Conservation (phyloP, 2,888 invertebrate species). For the Agrenia bidenticulata region DNA sequence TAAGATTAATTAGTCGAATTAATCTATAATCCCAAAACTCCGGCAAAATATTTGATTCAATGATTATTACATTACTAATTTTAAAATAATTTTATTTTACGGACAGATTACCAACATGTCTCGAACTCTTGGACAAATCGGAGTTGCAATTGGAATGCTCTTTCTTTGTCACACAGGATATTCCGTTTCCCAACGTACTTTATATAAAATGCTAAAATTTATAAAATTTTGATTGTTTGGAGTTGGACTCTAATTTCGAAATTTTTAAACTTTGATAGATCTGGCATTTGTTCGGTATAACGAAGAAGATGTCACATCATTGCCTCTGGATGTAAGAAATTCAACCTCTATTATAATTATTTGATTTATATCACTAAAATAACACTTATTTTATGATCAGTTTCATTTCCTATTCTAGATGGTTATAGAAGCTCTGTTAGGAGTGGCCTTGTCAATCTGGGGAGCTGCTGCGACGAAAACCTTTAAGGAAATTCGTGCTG, state of each 20-base stretch:
- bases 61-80: too few species aligned
- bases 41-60: too few species aligned
- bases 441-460: slow-evolving; percentile 51
- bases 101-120: too few species aligned
- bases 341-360: too few species aligned
- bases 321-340: slow-evolving; percentile 47
- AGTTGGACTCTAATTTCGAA: too few species aligned
- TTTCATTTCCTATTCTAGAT: slow-evolving; percentile 34
- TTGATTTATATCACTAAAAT: neutral
- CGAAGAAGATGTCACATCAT: slow-evolving; percentile 47
- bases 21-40: too few species aligned
- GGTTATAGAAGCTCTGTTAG: slow-evolving; percentile 49
- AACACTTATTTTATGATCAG: neutral
- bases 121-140: slow-evolving; percentile 39
- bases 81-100: too few species aligned
- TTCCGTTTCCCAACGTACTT: slow-evolving; percentile 51
- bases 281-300: slow-evolving; percentile 47
- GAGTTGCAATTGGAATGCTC: slow-evolving; percentile 44
- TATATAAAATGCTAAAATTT: too few species aligned
- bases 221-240: too few species aligned
- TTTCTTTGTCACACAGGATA: slow-evolving; percentile 49
- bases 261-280: slow-evolving; percentile 24
- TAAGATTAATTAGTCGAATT: too few species aligned
- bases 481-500: slow-evolving; percentile 52
- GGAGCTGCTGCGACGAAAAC: slow-evolving; percentile 49